phyloP scores from a whole-genome alignment of 2,888 invertebrate genomes.

The Plebejus melissa region DNA sequence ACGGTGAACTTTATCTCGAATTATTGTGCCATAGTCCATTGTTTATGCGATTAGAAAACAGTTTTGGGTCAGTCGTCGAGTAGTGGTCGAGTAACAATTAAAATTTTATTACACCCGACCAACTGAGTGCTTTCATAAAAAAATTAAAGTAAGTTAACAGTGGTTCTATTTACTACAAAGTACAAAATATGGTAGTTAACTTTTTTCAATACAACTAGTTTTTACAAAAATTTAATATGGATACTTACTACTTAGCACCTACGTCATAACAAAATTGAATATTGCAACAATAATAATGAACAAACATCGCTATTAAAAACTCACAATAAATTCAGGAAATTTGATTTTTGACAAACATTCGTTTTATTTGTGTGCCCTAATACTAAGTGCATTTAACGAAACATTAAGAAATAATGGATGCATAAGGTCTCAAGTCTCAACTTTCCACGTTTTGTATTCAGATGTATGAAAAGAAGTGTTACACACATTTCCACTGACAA shows the following conservation, averaged over 20 bases:
- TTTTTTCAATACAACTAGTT: too few relatives aligned
- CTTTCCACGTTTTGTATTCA: slow-evolving; percentile 14
- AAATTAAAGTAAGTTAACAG: background rate
- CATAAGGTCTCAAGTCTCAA: background rate
- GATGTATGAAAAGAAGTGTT: slow-evolving; percentile 5
- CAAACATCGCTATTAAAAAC: too few relatives aligned
- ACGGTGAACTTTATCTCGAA: slow-evolving; percentile 3
- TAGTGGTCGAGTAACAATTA: background rate
- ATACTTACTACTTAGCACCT: too few relatives aligned
- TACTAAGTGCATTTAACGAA: background rate
- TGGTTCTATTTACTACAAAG: background rate
- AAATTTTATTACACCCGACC: background rate
- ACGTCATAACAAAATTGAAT: too few relatives aligned
- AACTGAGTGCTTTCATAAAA: background rate
- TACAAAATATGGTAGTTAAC: background rate
- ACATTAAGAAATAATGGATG: background rate
- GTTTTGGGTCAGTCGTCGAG: background rate
- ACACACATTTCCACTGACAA: slow-evolving; percentile 4
- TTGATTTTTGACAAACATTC: too few relatives aligned
- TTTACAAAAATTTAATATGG: too few relatives aligned
- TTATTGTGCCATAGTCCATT: slow-evolving; percentile 5
- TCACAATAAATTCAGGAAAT: background rate
- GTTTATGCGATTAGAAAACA: slow-evolving; percentile 14
- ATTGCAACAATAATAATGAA: too few relatives aligned
- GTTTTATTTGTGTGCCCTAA: background rate